Percentiles rank a stretch among this genome's conserved stretches.
Evolutionary conservation across 2,113 vertebrate species (phyloP).

Genomic region (Phyllopteryx taeniolatus): DNA sequence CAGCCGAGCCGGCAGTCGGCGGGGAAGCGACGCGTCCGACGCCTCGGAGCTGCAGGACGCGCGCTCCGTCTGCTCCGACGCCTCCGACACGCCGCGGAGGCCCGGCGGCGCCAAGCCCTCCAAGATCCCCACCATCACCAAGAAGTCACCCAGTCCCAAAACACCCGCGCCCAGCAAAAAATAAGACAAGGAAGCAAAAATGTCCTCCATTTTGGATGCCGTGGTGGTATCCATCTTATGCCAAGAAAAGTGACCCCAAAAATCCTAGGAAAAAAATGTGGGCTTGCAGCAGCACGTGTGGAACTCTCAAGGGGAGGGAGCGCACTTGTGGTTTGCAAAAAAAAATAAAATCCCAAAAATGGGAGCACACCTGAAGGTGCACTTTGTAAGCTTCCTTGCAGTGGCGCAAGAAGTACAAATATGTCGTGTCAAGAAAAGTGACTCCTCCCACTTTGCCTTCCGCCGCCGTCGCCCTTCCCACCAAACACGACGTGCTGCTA

Average conservation of each 20-base stretch:
- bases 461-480: slow-evolving; percentile 36
- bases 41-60: slow-evolving; percentile 92
- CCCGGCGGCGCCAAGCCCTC: slow-evolving; percentile 82
- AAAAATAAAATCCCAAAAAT: neutral
- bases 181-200: slow-evolving; percentile 38
- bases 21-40: slow-evolving; percentile 94
- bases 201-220: neutral
- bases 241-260: neutral
- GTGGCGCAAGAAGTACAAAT: neutral
- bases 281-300: too few species aligned
- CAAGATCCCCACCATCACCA: slow-evolving; percentile 97
- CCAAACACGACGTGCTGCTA: slow-evolving; percentile 73
- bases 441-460: slow-evolving; percentile 39
- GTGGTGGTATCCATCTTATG: slow-evolving; percentile 2
- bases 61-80: slow-evolving; percentile 90
- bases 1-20: slow-evolving; percentile 89
- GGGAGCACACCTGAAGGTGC: too few species aligned
- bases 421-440: neutral
- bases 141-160: slow-evolving; percentile 88
- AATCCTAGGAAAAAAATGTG: too few species aligned
- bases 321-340: neutral
- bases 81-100: slow-evolving; percentile 88
- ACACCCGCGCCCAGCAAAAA: slow-evolving; percentile 78
- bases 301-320: neutral
- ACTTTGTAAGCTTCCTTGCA: neutral